Conservation (phyloP, 2,888 invertebrate genomes). For the Drosophila affinis region DNA sequence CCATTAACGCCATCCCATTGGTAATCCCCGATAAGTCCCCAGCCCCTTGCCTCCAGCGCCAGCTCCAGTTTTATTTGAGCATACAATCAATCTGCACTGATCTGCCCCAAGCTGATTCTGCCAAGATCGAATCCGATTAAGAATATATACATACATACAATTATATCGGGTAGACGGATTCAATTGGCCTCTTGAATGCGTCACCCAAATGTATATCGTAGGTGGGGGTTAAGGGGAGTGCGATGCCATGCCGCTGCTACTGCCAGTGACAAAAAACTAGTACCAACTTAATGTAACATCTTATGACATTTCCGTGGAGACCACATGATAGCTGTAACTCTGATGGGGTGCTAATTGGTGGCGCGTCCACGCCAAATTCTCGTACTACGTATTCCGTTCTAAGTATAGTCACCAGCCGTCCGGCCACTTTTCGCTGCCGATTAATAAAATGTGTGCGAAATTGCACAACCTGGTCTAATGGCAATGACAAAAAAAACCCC, state of each 20-base stretch:
- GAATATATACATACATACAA: neutral
- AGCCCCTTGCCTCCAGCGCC: neutral
- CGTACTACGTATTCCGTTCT: neutral
- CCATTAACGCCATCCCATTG: constrained; percentile 47
- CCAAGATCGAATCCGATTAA: constrained; percentile 20
- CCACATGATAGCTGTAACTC: constrained; percentile 36
- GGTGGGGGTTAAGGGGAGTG: neutral
- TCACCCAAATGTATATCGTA: constrained; percentile 22
- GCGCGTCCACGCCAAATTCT: neutral
- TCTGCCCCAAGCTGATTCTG: constrained; percentile 56
- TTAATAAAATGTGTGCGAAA: constrained; percentile 31
- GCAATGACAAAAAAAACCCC: constrained; percentile 25
- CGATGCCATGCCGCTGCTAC: neutral
- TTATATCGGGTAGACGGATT: constrained; percentile 6
- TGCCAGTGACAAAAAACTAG: no score
- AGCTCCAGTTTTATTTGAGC: constrained; percentile 44
- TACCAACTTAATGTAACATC: constrained; percentile 14
- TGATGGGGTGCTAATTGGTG: constrained; percentile 33
- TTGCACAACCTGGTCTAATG: constrained; percentile 14
- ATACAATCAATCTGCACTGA: constrained; percentile 59
- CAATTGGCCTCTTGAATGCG: constrained; percentile 21
- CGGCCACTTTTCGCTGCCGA: neutral
- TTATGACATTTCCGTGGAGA: constrained; percentile 32
- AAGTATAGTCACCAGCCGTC: neutral
- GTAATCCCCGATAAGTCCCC: constrained; percentile 5